phyloP scores from a whole-genome alignment of 2,113 vertebrate genomes.

The Cisticola juncidis region DNA sequence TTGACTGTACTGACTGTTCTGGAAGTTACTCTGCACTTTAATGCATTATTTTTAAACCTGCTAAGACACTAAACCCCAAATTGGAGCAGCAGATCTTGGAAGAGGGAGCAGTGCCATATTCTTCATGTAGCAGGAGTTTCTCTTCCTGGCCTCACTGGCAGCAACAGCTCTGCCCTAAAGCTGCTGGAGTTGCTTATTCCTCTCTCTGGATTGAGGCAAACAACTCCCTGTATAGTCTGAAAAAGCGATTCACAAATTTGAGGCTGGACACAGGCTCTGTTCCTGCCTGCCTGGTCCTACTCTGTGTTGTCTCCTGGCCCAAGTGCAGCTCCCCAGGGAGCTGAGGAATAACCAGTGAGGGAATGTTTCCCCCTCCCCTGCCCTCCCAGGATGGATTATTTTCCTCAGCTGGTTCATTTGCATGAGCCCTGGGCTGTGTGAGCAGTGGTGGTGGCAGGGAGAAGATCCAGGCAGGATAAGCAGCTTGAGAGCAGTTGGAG shows the following conservation, averaged over 20 bases:
- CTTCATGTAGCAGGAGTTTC: background rate
- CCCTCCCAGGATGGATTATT: background rate
- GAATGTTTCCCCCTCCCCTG: background rate
- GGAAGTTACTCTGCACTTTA: background rate
- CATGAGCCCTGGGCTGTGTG: background rate
- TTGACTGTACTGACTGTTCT: background rate
- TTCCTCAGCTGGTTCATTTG: background rate
- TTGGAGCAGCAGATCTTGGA: background rate
- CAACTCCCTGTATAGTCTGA: background rate
- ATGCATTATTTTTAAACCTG: background rate
- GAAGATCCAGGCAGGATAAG: background rate
- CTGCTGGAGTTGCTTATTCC: background rate
- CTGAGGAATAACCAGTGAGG: background rate
- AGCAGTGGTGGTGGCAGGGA: background rate
- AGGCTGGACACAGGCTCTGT: background rate
- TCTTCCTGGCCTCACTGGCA: background rate
- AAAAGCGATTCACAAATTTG: background rate
- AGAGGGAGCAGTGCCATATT: background rate
- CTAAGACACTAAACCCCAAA: background rate
- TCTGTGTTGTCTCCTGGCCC: background rate
- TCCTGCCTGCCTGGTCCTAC: background rate
- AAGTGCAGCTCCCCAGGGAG: background rate
- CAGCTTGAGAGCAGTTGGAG: background rate
- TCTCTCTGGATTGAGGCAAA: background rate
- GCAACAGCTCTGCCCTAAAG: background rate